A percentile compares a stretch with the other conserved stretches of the same genome.
These are phyloP conservation scores for Drosophila planitibia DNA, from an alignment of 2,888 invertebrate genomes.

Conservation along the genomic window DNA sequence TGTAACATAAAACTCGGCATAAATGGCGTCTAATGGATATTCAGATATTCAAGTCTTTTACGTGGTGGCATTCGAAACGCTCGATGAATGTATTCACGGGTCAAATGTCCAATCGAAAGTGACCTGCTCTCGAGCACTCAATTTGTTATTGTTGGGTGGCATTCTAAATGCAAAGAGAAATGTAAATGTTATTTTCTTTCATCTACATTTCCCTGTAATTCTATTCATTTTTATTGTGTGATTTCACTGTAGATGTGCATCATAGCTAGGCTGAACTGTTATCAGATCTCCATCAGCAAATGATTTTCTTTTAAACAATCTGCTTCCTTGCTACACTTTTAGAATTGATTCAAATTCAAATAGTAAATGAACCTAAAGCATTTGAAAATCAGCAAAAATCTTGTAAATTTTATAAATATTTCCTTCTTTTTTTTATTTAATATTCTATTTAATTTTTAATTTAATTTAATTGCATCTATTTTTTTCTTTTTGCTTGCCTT, in stretches of 20 bases:
- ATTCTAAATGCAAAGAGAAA: neutral
- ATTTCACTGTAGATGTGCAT: neutral
- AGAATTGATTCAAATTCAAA: neutral
- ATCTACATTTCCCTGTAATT: slow-evolving; percentile 3
- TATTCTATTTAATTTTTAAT: neutral
- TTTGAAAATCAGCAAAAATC: neutral
- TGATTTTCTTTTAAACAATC: neutral
- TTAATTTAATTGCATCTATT: neutral
- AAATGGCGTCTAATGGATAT: slow-evolving; percentile 69
- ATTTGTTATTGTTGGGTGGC: neutral
- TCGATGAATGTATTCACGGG: slow-evolving; percentile 19
- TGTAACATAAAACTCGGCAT: slow-evolving; percentile 63
- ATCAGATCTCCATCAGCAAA: neutral
- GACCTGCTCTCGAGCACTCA: slow-evolving; percentile 9
- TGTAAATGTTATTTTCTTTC: slow-evolving; percentile 4
- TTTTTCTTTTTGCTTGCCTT: neutral
- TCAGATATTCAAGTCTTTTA: slow-evolving; percentile 18
- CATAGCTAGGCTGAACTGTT: neutral
- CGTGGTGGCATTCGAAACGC: slow-evolving; percentile 1
- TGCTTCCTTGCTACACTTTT: neutral
- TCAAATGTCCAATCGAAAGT: slow-evolving; percentile 23
- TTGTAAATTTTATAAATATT: neutral
- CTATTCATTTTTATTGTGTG: neutral
- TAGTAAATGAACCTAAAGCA: neutral
- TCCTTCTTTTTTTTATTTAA: neutral